A percentile compares a stretch with the other conserved stretches of the same genome.
Evolutionary conservation across 2,888 invertebrate genomes (phyloP).

Genomic region (Dicyrtoma fusca): DNA sequence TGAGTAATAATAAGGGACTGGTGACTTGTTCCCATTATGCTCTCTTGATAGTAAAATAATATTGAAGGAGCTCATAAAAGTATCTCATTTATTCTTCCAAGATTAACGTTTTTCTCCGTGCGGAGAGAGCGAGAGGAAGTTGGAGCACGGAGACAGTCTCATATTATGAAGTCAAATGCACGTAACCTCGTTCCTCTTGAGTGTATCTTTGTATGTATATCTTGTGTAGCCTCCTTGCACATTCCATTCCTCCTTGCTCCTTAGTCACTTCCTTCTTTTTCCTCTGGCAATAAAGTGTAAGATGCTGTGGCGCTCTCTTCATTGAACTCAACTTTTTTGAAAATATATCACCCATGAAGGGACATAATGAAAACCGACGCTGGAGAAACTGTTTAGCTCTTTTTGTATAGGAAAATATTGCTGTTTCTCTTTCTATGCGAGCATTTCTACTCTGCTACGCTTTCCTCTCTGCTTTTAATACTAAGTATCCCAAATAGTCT

Average conservation of each 20-base stretch:
- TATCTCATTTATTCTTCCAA: conserved; percentile 22
- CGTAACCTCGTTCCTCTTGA: background rate
- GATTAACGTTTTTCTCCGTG: conserved; percentile 4
- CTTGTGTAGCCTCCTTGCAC: background rate
- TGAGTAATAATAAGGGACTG: conserved; percentile 10
- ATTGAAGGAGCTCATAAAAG: conserved; percentile 23
- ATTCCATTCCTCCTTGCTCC: background rate
- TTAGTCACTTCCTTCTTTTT: conserved; percentile 6
- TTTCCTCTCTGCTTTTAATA: too few relatives aligned
- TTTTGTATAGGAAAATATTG: too few relatives aligned
- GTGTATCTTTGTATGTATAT: background rate
- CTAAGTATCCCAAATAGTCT: too few relatives aligned
- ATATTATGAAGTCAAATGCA: background rate
- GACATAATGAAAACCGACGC: conserved; percentile 3
- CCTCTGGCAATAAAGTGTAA: conserved; percentile 20
- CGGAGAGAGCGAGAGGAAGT: background rate
- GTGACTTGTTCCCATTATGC: conserved; percentile 6
- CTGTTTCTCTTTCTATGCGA: background rate
- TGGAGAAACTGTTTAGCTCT: conserved; percentile 8
- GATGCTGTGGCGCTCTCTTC: background rate
- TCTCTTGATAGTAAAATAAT: conserved; percentile 23
- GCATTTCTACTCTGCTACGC: background rate
- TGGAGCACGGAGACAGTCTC: too few relatives aligned
- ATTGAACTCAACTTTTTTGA: conserved; percentile 23
- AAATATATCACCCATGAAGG: conserved; percentile 24